phyloP scores from a whole-genome alignment of 2,113 vertebrate genomes.

The Tautogolabrus adspersus region DNA sequence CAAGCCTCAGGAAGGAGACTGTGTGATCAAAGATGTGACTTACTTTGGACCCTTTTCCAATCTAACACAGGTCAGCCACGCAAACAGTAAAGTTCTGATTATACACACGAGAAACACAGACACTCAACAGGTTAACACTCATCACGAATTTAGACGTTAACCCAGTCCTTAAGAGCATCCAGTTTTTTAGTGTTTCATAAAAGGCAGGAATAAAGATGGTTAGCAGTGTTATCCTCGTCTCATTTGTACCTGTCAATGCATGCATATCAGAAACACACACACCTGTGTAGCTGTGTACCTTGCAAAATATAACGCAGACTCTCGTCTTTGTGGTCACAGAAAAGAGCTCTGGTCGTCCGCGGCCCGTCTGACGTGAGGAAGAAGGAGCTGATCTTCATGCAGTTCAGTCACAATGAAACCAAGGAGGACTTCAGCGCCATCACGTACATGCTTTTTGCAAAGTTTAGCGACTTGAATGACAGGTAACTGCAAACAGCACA shows the following conservation, averaged over 20 bases:
- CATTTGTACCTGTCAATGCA: neutral
- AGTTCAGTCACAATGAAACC: conserved; percentile 93
- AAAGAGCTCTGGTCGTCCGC: conserved; percentile 89
- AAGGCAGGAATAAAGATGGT: too few relatives aligned
- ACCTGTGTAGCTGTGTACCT: neutral
- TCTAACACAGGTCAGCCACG: conserved; percentile 85
- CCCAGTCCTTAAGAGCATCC: too few relatives aligned
- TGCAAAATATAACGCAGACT: neutral
- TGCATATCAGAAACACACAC: neutral
- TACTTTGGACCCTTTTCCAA: conserved; percentile 92
- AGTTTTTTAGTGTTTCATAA: too few relatives aligned
- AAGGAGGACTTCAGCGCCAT: conserved; percentile 97
- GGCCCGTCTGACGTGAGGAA: conserved; percentile 93
- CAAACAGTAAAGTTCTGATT: neutral
- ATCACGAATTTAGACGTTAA: too few relatives aligned
- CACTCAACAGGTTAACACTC: too few relatives aligned
- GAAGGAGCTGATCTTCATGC: conserved; percentile 94
- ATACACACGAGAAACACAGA: neutral
- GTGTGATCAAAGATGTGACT: conserved; percentile 85
- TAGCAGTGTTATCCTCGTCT: neutral
- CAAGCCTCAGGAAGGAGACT: conserved; percentile 85
- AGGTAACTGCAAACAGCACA: conserved; percentile 46
- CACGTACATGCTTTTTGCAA: conserved; percentile 95
- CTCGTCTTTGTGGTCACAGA: conserved; percentile 72
- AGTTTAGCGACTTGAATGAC: conserved; percentile 83